Base-by-base conservation (phyloP, 2,113 vertebrate species). In the Calyptommatus sinebrachiatus region DNA sequence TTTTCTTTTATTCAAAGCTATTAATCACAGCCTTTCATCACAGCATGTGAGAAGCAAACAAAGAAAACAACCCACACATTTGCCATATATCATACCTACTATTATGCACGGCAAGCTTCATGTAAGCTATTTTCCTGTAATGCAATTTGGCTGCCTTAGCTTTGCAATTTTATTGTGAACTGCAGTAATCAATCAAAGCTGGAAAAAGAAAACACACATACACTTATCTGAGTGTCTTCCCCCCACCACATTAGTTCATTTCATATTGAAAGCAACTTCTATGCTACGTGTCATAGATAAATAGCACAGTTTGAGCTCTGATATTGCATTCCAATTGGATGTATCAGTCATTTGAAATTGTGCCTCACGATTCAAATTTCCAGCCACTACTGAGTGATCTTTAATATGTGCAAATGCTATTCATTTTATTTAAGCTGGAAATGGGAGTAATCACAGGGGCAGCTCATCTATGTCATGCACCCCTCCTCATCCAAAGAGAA, bases 1-100 rank as follows among this genome's bases (percentile, higher is more conserved):
- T 77, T 82, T 84, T 77, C 50, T 50, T 88, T 83, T 71, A 83
- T 87, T 87, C 85, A 73, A 83, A 81, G 28, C 75, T 84, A 85
- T 91, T 88, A 88, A 89, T 91, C 88, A 89, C 73, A 86, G 82
- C 68, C 41, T 80, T 68, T 86, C 76, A 11, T 85, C 76, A 12
- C 72, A 88, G 73, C 68, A 71, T 18, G 71, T 63, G 9, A 74
- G 3, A 88, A 89, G 69, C 41, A 57, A 57, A 57, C 53, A 57
- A 57, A 57, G 35, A 18, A 57, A 57, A 57, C 53, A 50, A 50
- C 69, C 88, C 57, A 84, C 80, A 89, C 85, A 79, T 77, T 88
- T 90, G 73, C 87, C 82, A 80, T 73, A 20, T 53, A n/a, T 48
- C 24, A 63, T 63, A 60, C 77, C 66, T n/a, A 1, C 12, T 87